Base-by-base conservation (phyloP, 2,888 invertebrate genomes). In the Nephrotoma appendiculata region DNA sequence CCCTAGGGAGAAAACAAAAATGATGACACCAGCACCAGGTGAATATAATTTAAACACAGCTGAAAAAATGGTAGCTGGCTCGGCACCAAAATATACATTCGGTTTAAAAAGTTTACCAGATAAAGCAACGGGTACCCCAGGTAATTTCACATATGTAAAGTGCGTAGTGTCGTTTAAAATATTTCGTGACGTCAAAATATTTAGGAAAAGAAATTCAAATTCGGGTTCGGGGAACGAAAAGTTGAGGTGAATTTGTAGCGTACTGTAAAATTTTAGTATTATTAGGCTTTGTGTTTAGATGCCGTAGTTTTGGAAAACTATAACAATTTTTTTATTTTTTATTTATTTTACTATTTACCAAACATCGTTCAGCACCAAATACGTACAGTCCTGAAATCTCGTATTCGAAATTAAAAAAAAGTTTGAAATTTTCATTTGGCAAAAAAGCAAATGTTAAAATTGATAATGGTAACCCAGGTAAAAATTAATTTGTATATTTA, bases 1-100 rank as follows among this genome's bases (percentile, higher is more conserved):
- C 41, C 96, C 91, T 87, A 90, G 90, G 87, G 90, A 90, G 45
- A 87, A 89, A 71, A 88, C 89, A 1, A 88, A 88, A 31, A 91
- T 94, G 89, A 93, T 93, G 5, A 96, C 97, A 41, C 97, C 97
- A 1, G 97, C 97, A 6, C 98, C 98, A 0, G 97, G 97, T n/a
- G 96, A 97, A 91, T 98, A 98, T 91, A 94, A 96, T 91, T 95
- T 96, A 0, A 95, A 95, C 89, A 95, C 95, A 89, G 94, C 96
- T 0, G 92, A 93, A 52, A 93, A 93, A 88, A 92, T 91, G 4
- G 88, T 90, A 15, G 89, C 89, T 9, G 90, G 90, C 87, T 88
- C 91, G 41, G 93, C 95, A 86, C 96, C 96, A 87, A 94, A 94
- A 89, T 96, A 95, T 90, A 95, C 96, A 86, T 96, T 96, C 90